A percentile compares a stretch with the other conserved stretches of the same genome.
Conservation (phyloP, 30 jellyfish, hydroid and myxozoan genomes). For the Catostylus mosaicus region DNA sequence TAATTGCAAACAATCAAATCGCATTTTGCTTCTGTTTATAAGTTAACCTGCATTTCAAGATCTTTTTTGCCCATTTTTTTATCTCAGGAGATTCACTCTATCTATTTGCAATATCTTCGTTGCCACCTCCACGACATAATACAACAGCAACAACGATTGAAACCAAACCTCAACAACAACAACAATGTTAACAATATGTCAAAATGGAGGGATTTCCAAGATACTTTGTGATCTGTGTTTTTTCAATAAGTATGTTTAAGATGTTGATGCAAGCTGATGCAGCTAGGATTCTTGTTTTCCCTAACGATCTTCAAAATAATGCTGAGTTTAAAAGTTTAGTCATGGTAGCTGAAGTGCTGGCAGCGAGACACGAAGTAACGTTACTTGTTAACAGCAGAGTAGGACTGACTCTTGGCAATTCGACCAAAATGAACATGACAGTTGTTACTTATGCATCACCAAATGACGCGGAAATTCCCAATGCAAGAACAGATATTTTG, state of each 20-base stretch:
- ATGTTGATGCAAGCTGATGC: no score
- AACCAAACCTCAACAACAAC: not conserved
- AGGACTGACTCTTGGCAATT: conserved; percentile 1
- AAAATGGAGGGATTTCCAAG: not conserved
- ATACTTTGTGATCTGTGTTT: no score
- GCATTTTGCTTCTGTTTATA: no score
- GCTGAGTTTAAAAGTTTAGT: conserved; percentile 32
- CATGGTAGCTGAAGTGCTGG: conserved; percentile 33
- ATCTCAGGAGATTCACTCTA: no score
- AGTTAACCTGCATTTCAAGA: no score
- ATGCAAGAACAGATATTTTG: not conserved
- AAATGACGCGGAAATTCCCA: not conserved
- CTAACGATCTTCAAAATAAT: conserved; percentile 18
- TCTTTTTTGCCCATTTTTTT: no score
- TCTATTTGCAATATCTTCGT: no score
- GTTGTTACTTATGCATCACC: conserved; percentile 38
- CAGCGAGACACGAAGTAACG: conserved; percentile 55
- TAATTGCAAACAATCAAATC: no score
- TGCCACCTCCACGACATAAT: no score
- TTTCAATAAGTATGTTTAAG: not conserved
- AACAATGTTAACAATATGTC: not conserved
- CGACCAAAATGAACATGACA: not conserved
- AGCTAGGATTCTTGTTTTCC: conserved; percentile 55
- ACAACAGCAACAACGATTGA: not conserved
- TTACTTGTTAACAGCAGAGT: conserved; percentile 15